A percentile compares a stretch with the other conserved stretches of the same genome.
Conservation (phyloP, 2,797 vertebrate species). For the Cetoscarus ocellatus region DNA sequence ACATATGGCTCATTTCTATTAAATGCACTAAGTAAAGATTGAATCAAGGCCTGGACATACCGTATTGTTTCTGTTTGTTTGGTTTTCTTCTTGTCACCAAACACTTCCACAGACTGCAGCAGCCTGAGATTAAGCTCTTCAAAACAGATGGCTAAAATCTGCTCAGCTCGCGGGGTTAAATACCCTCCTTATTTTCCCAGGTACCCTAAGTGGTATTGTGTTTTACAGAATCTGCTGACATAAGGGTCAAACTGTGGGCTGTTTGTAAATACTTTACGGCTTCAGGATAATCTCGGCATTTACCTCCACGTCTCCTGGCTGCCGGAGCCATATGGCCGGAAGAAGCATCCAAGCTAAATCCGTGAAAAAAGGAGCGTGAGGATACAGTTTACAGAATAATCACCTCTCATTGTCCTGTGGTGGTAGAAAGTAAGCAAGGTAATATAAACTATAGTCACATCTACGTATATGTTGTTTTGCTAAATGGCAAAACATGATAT, state of each 20-base stretch:
- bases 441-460: no score
- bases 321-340: conserved; percentile 73
- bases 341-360: conserved; percentile 57
- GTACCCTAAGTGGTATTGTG: conserved; percentile 74
- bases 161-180: conserved; percentile 76
- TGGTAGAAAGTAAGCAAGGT: conserved; percentile 39
- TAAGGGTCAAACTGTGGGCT: conserved; percentile 59
- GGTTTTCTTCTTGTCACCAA: conserved; percentile 65
- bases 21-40: conserved; percentile 60
- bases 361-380: conserved; percentile 34
- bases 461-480: no score
- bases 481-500: no score
- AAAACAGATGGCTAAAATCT: conserved; percentile 85
- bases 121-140: conserved; percentile 75
- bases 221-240: conserved; percentile 70
- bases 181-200: conserved; percentile 80
- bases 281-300: conserved; percentile 69
- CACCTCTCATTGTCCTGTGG: conserved; percentile 54
- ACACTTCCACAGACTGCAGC: conserved; percentile 57
- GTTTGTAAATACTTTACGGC: conserved; percentile 68
- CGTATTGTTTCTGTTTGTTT: conserved; percentile 64
- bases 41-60: conserved; percentile 37
- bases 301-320: conserved; percentile 50
- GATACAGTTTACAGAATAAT: conserved; percentile 56
- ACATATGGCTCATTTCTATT: conserved; percentile 68